Evolutionary conservation across 2,113 vertebrate species (phyloP), one percentile per base, ranked within the genome.

Genomic region (Caranx melampygus): DNA sequence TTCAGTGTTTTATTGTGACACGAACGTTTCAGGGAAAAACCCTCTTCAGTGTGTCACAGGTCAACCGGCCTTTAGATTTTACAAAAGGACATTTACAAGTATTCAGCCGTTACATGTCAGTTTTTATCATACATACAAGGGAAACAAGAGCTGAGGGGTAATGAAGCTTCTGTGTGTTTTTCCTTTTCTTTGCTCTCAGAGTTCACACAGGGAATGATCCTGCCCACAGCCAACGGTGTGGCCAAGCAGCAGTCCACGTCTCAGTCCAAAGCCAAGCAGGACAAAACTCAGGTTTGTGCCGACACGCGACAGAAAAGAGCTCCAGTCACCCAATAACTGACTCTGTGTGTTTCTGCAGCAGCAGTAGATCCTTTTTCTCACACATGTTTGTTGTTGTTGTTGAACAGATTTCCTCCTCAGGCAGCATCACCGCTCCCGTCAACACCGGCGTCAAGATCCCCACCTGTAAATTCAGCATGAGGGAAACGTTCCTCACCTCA

Each of bases 191-290:
- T n/a, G 5, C 1, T 35, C 58, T 5, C 86, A 99, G 98, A 99
- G 94, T 99, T 99, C 93, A 99, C 98, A 6, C 97, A 99, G 89
- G 98, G 98, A 74, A 99, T 99, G 98, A 99, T 99, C 90, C 92
- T 99, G 79, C 97, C 98, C 0, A 98, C 98, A 44, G 76, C 96
- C 81, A 99, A 99, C 21, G 97, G 97, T 11, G 87, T 98, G 67
- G 91, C 94, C 2, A 94, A 86, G 80, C 91, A 93, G 11, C 87
- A 92, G 66, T 26, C 88, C 51, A 59, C 92, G 2, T 94, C 79
- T 0, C 91, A 94, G 86, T 92, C 95, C 81, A 95, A 95, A 90
- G 94, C 89, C 88, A 97, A 96, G 87, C 40, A 85, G 37, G 95
- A 97, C 69, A 95, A 95, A 74, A 93, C 86, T 80, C 95, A 94